Conservation (phyloP, 2,888 invertebrate species). For the Noctuana brunneofusca region DNA sequence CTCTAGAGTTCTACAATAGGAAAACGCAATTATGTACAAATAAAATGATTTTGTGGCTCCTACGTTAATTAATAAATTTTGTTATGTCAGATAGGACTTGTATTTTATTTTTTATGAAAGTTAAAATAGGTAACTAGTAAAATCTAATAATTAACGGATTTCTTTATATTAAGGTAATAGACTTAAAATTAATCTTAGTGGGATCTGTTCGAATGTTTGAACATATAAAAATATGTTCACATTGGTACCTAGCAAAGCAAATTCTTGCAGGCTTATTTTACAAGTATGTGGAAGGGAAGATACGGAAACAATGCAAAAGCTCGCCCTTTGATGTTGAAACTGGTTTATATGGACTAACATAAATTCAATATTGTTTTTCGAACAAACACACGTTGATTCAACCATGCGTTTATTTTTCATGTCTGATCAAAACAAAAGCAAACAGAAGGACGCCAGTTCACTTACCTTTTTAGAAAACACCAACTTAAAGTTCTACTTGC, state of each 20-base stretch:
- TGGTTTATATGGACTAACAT: slow-evolving; percentile 17
- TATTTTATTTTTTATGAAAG: too few species aligned
- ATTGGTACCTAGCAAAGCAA: slow-evolving; percentile 5
- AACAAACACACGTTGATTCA: slow-evolving; percentile 8
- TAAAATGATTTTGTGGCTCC: too few species aligned
- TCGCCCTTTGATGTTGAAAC: slow-evolving; percentile 20
- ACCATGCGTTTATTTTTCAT: slow-evolving; percentile 17
- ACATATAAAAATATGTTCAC: neutral
- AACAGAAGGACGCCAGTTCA: neutral
- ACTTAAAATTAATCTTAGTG: too few species aligned
- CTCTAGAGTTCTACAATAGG: too few species aligned
- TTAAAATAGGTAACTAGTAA: too few species aligned
- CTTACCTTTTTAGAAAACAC: neutral
- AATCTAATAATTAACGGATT: too few species aligned
- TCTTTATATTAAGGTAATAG: too few species aligned
- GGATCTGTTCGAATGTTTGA: too few species aligned
- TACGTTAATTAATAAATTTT: too few species aligned
- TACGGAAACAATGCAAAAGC: slow-evolving; percentile 26
- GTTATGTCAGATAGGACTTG: too few species aligned
- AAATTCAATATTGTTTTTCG: slow-evolving; percentile 16
- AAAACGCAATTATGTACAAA: too few species aligned
- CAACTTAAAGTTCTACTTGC: neutral
- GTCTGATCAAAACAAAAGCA: slow-evolving; percentile 6
- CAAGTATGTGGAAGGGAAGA: neutral
- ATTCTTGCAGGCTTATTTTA: slow-evolving; percentile 16